Evolutionary conservation across 2,888 invertebrate species (phyloP).

Genomic region (Brenthis ino): DNA sequence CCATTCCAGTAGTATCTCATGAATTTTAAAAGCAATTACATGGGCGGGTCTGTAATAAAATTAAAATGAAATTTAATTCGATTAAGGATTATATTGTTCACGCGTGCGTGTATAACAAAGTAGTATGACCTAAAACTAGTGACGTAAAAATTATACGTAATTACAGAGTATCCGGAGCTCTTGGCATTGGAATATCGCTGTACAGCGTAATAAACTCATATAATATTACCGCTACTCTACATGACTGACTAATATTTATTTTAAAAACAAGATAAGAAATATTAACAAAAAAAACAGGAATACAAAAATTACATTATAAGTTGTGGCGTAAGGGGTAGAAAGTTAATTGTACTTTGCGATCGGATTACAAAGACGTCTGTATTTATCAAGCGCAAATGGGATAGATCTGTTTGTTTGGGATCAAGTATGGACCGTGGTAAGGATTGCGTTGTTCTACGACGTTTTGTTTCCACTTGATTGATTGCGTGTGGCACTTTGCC

Average conservation of each 20-base stretch:
- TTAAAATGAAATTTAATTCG: slow-evolving; percentile 29
- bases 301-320: not conserved
- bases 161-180: slow-evolving; percentile 31
- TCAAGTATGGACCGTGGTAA: slow-evolving; percentile 43
- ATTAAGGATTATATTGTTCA: not conserved
- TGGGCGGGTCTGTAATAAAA: slow-evolving; percentile 29
- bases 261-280: too few relatives aligned
- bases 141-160: slow-evolving; percentile 35
- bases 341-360: slow-evolving; percentile 58
- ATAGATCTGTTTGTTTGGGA: slow-evolving; percentile 50
- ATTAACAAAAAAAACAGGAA: not conserved
- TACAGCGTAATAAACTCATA: slow-evolving; percentile 39
- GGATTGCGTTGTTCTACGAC: slow-evolving; percentile 33
- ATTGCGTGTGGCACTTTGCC: slow-evolving; percentile 26
- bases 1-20: slow-evolving; percentile 29
- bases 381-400: slow-evolving; percentile 50
- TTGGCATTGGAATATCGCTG: slow-evolving; percentile 43
- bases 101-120: slow-evolving; percentile 5
- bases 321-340: slow-evolving; percentile 47
- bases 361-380: slow-evolving; percentile 50
- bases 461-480: slow-evolving; percentile 31
- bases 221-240: not conserved
- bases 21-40: slow-evolving; percentile 39
- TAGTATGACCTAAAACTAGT: slow-evolving; percentile 26
- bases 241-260: too few relatives aligned